Conservation (phyloP, 2,888 invertebrate species). For the Tryphoninae sp. region DNA sequence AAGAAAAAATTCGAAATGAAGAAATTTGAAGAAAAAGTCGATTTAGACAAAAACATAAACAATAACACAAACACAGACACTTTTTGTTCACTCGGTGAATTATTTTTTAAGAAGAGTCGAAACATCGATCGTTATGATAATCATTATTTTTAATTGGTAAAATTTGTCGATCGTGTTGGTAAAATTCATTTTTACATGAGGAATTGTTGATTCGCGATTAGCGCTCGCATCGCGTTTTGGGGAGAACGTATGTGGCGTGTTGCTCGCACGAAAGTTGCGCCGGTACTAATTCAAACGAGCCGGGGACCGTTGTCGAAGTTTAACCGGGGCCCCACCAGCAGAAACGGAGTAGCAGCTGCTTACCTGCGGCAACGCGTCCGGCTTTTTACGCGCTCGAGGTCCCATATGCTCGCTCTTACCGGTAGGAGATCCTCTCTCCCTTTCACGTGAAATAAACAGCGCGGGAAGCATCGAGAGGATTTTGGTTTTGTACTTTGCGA, state of each 20-base stretch:
- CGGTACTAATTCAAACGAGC: slow-evolving; percentile 80
- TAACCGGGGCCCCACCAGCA: slow-evolving; percentile 60
- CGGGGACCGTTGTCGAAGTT: slow-evolving; percentile 65
- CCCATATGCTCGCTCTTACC: slow-evolving; percentile 40
- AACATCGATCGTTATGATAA: no score
- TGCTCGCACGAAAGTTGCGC: slow-evolving; percentile 79
- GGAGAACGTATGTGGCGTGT: slow-evolving; percentile 67
- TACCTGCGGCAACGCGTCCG: slow-evolving; percentile 52
- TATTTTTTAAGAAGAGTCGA: no score
- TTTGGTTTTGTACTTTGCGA: slow-evolving; percentile 23
- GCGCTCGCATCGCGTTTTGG: slow-evolving; percentile 28
- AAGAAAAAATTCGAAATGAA: not conserved
- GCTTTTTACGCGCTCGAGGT: slow-evolving; percentile 36
- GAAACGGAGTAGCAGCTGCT: slow-evolving; percentile 57
- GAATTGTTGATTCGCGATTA: not conserved
- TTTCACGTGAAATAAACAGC: slow-evolving; percentile 17
- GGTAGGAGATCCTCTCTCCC: slow-evolving; percentile 48
- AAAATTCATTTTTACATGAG: not conserved
- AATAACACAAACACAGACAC: no score
- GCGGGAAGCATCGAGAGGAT: slow-evolving; percentile 1
- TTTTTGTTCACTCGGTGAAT: no score
- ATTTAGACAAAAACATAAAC: slow-evolving; percentile 14
- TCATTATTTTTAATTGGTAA: not conserved
- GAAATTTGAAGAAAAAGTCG: not conserved
- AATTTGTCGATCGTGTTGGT: not conserved